Conservation (phyloP, 2,113 vertebrate genomes). For the Dasyprocta punctata region DNA sequence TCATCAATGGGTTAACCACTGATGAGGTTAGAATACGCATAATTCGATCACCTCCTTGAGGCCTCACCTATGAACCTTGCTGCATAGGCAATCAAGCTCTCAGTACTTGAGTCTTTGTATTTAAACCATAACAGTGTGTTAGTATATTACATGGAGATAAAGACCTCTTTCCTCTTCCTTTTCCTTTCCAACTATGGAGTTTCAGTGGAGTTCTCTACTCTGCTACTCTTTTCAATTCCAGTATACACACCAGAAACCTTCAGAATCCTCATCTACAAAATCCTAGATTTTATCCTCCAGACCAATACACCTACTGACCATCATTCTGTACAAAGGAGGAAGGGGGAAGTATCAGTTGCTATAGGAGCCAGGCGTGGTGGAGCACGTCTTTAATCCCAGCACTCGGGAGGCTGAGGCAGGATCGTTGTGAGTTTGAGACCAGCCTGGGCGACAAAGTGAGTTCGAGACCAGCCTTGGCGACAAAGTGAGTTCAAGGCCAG, state of each 20-base stretch:
- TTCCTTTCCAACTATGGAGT: not conserved
- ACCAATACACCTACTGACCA: not conserved
- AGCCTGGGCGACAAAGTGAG: too few relatives aligned
- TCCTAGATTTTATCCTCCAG: not conserved
- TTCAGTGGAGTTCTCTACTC: not conserved
- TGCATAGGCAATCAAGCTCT: not conserved
- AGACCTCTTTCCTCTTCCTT: not conserved
- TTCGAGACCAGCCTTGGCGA: too few relatives aligned
- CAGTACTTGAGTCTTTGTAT: not conserved
- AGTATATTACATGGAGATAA: not conserved
- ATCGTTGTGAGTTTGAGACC: too few relatives aligned
- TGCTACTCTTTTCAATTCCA: not conserved
- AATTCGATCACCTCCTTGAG: not conserved
- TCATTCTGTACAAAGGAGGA: not conserved
- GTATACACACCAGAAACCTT: not conserved
- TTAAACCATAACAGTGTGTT: not conserved
- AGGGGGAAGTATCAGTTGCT: not conserved
- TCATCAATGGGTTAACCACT: not conserved
- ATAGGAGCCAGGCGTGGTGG: too few relatives aligned
- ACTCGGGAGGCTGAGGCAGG: too few relatives aligned
- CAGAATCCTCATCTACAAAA: slow-evolving; percentile 32
- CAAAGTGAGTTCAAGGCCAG: too few relatives aligned
- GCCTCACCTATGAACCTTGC: not conserved
- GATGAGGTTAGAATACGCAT: not conserved
- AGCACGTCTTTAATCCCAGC: too few relatives aligned